Evolutionary conservation across 2,797 vertebrate species (phyloP).

Genomic region (Danio kyathit): DNA sequence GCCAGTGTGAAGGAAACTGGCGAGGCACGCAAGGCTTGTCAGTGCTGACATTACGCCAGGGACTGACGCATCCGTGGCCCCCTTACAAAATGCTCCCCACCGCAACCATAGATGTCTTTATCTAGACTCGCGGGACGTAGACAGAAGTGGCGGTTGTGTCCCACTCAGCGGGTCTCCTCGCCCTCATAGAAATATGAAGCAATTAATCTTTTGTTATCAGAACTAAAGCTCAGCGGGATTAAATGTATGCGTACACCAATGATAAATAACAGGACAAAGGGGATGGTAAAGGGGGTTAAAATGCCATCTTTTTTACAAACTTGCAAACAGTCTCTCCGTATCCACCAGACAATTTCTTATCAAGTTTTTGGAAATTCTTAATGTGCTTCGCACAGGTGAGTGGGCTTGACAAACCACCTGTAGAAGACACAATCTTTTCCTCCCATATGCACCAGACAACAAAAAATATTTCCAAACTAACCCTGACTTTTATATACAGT

Average conservation of each 20-base stretch:
- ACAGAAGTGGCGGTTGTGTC: constrained; percentile 65
- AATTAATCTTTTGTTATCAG: constrained; percentile 64
- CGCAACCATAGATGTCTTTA: constrained; percentile 53
- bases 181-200: constrained; percentile 69
- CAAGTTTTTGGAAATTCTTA: too few species aligned
- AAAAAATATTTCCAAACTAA: too few species aligned
- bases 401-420: too few species aligned
- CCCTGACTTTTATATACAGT: too few species aligned
- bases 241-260: constrained; percentile 64
- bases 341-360: too few species aligned
- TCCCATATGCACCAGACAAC: too few species aligned
- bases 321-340: neutral
- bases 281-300: constrained; percentile 40
- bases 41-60: constrained; percentile 37
- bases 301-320: constrained; percentile 41
- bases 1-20: neutral
- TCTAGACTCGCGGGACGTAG: constrained; percentile 33
- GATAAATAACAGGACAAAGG: constrained; percentile 67
- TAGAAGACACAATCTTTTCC: too few species aligned
- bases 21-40: constrained; percentile 61
- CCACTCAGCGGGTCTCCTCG: constrained; percentile 58
- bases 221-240: constrained; percentile 62
- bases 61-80: constrained; percentile 34
- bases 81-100: constrained; percentile 41
- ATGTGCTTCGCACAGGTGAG: too few species aligned